Evolutionary conservation across 1,140 invertebrate genomes (phyloP), one percentile per base, ranked within the genome.

Genomic region (Triops longicaudatus): DNA sequence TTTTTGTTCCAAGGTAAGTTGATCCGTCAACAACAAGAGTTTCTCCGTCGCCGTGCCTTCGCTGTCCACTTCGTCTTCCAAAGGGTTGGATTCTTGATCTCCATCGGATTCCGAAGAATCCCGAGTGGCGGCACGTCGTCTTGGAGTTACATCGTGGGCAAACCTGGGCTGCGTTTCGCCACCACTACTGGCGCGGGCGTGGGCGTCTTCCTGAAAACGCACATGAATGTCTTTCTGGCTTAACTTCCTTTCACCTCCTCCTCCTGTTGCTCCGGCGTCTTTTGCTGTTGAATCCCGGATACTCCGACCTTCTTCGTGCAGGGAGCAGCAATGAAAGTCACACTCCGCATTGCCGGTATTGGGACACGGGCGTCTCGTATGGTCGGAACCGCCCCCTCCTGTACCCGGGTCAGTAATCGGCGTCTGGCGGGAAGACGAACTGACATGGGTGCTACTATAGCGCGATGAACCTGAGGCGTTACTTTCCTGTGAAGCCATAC

Each of bases 261-360:
- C 76, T 77, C 76, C 74, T 74, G 73, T 73, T 73, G 73, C 75
- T 77, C 72, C 72, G 72, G 73, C 76, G 41, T 28, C 73, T 72
- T 77, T 77, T 22, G 26, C 72, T 27, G 17, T 14, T 74, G 27
- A 77, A 74, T 77, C 78, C 63, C 92, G 93, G 81, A 95, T 95
- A 81, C 92, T 90, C 41, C 93, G 89, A 1, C 93, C 93, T 84
- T 95, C 93, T 83, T 96, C 93, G 86, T 96, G 94, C 77, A 97
- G 86, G 41, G 94, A 92, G 85, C 94, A 96, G 84, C 94, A 97
- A 84, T 97, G 95, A 85, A 97, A 97, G 85, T 97, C 95, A 86
- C 95, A 97, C 82, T 95, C 93, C 42, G 88, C 87, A 43, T 78
- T 79, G 42, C 79, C 79, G 42, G 80, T 80, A 22, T 1, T 75